These are phyloP conservation scores for Cartodere bifasciata DNA, from an alignment of 2,888 invertebrate species.

Conservation along the genomic window DNA sequence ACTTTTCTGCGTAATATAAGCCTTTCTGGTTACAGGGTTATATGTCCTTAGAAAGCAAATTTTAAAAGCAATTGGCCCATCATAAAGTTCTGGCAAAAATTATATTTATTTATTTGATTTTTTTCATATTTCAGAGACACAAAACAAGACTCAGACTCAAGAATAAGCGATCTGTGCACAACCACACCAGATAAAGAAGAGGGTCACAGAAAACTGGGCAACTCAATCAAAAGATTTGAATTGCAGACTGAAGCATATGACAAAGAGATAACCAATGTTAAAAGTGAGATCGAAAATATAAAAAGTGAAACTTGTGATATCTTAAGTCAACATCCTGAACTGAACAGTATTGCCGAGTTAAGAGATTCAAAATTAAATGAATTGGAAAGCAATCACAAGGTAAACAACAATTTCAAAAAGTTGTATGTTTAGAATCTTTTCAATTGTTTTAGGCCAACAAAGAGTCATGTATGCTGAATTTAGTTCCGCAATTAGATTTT, in stretches of 20 bases:
- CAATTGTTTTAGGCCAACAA: no score
- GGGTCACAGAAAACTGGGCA: constrained; percentile 22
- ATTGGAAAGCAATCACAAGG: constrained; percentile 1
- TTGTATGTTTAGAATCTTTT: neutral
- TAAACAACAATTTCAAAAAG: no score
- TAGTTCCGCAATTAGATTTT: no score
- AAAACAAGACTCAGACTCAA: constrained; percentile 25
- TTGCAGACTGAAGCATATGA: constrained; percentile 20
- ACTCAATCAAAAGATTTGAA: constrained; percentile 22
- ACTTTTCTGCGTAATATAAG: no score
- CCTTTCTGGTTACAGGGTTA: no score
- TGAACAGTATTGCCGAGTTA: constrained; percentile 15
- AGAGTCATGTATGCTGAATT: no score
- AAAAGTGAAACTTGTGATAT: constrained; percentile 14
- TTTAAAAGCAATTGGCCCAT: no score
- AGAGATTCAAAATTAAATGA: constrained; percentile 17
- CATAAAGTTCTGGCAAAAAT: no score
- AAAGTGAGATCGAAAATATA: constrained; percentile 17
- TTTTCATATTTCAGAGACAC: constrained; percentile 20
- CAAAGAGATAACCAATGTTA: constrained; percentile 19
- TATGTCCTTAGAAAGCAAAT: no score
- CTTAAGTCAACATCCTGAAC: constrained; percentile 17
- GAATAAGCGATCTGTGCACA: constrained; percentile 24
- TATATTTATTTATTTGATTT: no score
- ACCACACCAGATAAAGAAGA: constrained; percentile 22